Evolutionary conservation across 2,888 invertebrate genomes (phyloP), one percentile per base, ranked within the genome.

Genomic region (Diarsia rubi): DNA sequence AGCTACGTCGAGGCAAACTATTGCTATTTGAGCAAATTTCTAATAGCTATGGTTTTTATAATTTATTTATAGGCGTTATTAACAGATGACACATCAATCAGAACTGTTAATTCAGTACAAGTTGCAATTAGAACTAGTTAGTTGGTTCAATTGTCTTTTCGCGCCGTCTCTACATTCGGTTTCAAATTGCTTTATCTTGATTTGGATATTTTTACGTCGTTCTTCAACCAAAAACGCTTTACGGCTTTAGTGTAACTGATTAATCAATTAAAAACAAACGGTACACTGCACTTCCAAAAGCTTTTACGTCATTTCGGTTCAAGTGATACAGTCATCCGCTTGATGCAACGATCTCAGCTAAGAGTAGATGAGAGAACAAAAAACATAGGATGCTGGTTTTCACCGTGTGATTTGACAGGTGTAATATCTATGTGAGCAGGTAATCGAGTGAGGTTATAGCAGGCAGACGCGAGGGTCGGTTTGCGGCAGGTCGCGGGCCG

Each of bases 401-500:
- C 72, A 78, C 74, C 75, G 78, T 57, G 75, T 83, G 87, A 90
- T 90, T 91, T 92, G 93, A 92, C 92, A 93, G 92, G 90, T 92
- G 91, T 91, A 86, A 86, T 86, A 88, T 88, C 75, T 88, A 83
- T 83, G 90, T 91, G 88, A 89, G 88, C 90, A 91, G 92, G 90
- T 91, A 90, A 91, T 89, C 90, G 89, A 94, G 93, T 93, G 93
- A 94, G 94, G 94, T 95, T 95, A 94, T 92, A 92, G 90, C 88
- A 85, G 88, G 89, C 86, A 87, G 89, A 88, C 90, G 92, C 89
- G 88, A 91, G 91, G 91, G 90, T 91, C 89, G 90, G 90, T 89
- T 92, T 93, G 93, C 93, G 93, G 94, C 94, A 92, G 93, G 94
- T 93, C 93, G 93, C 91, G 92, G 90, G 91, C 92, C 90, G 90